Evolutionary conservation across 2,113 vertebrate genomes (phyloP).

Genomic region (Zosterops borbonicus): DNA sequence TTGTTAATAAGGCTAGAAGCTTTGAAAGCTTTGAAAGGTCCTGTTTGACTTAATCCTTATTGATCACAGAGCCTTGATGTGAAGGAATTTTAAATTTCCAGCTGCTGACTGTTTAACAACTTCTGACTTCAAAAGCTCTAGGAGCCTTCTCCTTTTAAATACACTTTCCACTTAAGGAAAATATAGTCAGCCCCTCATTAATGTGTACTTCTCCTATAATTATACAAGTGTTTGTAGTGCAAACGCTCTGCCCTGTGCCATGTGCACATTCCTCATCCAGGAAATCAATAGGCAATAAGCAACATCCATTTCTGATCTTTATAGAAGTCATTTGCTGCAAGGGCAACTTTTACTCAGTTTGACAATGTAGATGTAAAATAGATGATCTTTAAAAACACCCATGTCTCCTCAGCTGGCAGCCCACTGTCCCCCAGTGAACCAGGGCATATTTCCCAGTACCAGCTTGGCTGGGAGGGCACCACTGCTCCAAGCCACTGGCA

Average conservation of each 20-base stretch:
- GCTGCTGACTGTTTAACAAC: conserved; percentile 28
- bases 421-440: background rate
- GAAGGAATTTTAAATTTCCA: conserved; percentile 60
- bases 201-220: conserved; percentile 20
- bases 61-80: conserved; percentile 43
- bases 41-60: conserved; percentile 46
- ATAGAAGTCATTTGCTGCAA: background rate
- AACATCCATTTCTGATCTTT: conserved; percentile 5
- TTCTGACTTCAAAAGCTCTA: conserved; percentile 54
- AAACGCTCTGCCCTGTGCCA: background rate
- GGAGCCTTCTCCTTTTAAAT: conserved; percentile 44
- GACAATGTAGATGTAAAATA: background rate
- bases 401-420: background rate
- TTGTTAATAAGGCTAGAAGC: conserved; percentile 41
- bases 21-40: conserved; percentile 60
- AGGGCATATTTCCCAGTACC: accelerated
- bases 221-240: conserved; percentile 17
- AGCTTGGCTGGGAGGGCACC: background rate
- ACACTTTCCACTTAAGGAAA: conserved; percentile 32
- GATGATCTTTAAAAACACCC: background rate
- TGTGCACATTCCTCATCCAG: background rate
- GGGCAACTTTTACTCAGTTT: background rate
- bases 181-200: conserved; percentile 1
- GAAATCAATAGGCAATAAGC: conserved; percentile 33
- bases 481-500: accelerated